Evolutionary conservation across 2,113 vertebrate species (phyloP), one percentile per base, ranked within the genome.

Genomic region (Pteruthius melanotis): DNA sequence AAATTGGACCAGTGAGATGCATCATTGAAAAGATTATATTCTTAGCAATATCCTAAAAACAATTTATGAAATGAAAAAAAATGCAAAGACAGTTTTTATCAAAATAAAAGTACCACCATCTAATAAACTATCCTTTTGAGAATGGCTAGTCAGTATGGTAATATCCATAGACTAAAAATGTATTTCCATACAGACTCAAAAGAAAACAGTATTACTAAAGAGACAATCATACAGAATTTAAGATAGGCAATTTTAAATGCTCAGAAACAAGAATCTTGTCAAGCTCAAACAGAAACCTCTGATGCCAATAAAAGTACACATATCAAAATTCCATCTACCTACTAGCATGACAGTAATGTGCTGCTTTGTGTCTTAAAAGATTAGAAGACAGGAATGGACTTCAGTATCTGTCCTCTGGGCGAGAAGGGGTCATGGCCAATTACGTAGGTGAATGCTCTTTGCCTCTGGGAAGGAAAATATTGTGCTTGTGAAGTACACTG

Each of bases 11-110:
- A 95, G 13, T 65, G 80, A 95, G 90, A 97, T 87, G 70, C 42
- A 94, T 80, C 79, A 97, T 15, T 87, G 74, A 79, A 95, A 89
- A 94, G 79, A 96, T 97, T 97, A 95, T 91, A 96, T 97, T 94
- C 88, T 94, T 90, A 94, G 88, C 40, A 96, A 92, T 87, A 97
- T 82, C 65, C 81, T 52, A 44, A 35, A 95, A 97, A 82, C 44
- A 94, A 97, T 97, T 97, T 94, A 95, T 90, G 82, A 94, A 94
- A 96, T 86, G 40, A 74, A 97, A 97, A 97, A 95, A 59, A 56
- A 14, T 66, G 63, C 82, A 91, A 96, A 97, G 83, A 89, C 45
- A 96, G 57, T 71, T 92, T 97, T 97, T 96, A 98, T 96, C 84
- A 97, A 94, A 98, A 97, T 96, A 95, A 96, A 97, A 66, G 72